phyloP scores from a whole-genome alignment of 2,888 invertebrate species.

The Argyresthia goedartella region DNA sequence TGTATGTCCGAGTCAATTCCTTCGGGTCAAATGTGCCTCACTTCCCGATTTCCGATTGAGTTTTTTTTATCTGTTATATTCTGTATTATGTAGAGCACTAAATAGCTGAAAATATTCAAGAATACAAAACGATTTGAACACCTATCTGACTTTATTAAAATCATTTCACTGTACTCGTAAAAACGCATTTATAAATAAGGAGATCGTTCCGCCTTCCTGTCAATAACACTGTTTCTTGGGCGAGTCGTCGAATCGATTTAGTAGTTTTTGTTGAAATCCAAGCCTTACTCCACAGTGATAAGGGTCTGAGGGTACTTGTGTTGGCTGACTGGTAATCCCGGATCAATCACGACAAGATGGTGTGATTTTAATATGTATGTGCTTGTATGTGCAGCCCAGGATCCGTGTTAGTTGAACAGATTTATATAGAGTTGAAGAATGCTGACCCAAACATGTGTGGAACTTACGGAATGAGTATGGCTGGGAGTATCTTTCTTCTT shows the following conservation, averaged over 20 bases:
- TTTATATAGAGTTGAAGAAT: background rate
- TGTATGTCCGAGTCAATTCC: no score
- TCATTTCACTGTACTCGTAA: no score
- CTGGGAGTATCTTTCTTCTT: no score
- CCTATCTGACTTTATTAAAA: no score
- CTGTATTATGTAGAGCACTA: no score
- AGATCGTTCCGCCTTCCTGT: slow-evolving; percentile 25
- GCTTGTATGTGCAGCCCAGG: slow-evolving; percentile 14
- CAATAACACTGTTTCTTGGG: slow-evolving; percentile 27
- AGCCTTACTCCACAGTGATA: slow-evolving; percentile 2
- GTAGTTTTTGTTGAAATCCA: background rate
- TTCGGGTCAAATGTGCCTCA: no score
- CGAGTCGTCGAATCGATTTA: slow-evolving; percentile 9
- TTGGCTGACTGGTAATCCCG: slow-evolving; percentile 31
- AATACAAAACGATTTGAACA: no score
- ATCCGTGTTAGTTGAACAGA: background rate
- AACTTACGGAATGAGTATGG: no score
- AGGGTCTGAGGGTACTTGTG: background rate
- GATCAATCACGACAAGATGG: slow-evolving; percentile 44
- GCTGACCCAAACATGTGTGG: no score
- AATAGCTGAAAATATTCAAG: no score
- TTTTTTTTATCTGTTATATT: no score
- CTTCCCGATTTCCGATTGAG: no score
- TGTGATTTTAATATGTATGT: slow-evolving; percentile 29
- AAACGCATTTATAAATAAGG: slow-evolving; percentile 11